phyloP scores from a whole-genome alignment of 1,140 invertebrate species.

The Hermetia illucens region DNA sequence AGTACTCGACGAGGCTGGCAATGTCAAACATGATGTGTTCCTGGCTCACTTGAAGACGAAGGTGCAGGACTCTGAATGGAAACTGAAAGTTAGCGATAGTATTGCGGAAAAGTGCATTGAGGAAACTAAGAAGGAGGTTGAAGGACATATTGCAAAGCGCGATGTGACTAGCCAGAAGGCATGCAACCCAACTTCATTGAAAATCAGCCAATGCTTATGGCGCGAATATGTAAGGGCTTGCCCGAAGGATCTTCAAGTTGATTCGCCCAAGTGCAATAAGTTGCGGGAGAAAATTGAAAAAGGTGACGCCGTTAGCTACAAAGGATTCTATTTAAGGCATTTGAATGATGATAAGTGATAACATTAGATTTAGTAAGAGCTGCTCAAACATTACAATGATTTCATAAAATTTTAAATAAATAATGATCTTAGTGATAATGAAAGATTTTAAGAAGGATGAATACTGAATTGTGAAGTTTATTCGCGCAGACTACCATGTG shows the following conservation, averaged over 20 bases:
- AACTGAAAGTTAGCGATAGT: conserved; percentile 1
- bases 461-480: too few relatives aligned
- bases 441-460: too few relatives aligned
- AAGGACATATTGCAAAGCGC: neutral
- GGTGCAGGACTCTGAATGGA: conserved; percentile 2
- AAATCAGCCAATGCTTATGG: conserved; percentile 8
- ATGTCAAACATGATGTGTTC: conserved; percentile 7
- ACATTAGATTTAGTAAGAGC: too few relatives aligned
- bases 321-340: conserved; percentile 6
- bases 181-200: conserved; percentile 6
- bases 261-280: conserved; percentile 6
- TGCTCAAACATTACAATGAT: too few relatives aligned
- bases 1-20: conserved; percentile 6
- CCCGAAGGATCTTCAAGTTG: conserved; percentile 7
- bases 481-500: too few relatives aligned
- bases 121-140: neutral
- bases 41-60: neutral
- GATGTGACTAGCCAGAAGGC: neutral
- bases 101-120: conserved; percentile 8
- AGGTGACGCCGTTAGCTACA: neutral
- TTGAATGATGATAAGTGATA: too few relatives aligned
- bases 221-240: conserved; percentile 7
- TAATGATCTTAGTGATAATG: too few relatives aligned
- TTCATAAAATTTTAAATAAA: too few relatives aligned
- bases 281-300: conserved; percentile 5